A percentile compares a stretch with the other conserved stretches of the same genome.
Evolutionary conservation across 2,113 vertebrate genomes (phyloP).

Genomic region (Hemibagrus wyckioides): DNA sequence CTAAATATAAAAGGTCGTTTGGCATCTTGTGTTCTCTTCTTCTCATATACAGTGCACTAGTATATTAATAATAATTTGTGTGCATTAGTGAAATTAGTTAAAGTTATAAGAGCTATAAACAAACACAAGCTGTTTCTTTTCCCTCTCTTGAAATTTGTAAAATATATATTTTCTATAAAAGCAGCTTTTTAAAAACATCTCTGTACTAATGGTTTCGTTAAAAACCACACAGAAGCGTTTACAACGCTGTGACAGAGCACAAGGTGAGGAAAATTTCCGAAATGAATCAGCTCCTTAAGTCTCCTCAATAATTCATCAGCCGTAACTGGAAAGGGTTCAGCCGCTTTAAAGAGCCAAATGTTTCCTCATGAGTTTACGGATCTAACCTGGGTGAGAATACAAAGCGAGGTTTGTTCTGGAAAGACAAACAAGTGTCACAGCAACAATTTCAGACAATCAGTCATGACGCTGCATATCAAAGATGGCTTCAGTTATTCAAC

Average conservation of each 20-base stretch:
- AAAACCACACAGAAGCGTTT: not conserved
- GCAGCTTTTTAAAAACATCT: no score
- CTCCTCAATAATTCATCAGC: constrained; percentile 67
- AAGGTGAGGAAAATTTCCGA: constrained; percentile 7
- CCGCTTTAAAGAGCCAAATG: constrained; percentile 23
- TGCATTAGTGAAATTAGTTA: no score
- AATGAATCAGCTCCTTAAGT: constrained; percentile 68
- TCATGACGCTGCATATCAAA: not conserved
- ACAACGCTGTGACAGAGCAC: not conserved
- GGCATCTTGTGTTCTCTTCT: no score
- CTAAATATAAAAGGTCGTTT: no score
- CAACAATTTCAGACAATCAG: not conserved
- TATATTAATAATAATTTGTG: no score
- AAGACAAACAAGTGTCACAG: not conserved
- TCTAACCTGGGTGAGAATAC: not conserved
- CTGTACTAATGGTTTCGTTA: not conserved
- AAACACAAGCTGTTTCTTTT: not conserved
- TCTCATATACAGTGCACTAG: no score
- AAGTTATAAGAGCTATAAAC: not conserved
- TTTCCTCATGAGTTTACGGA: not conserved
- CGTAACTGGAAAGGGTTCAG: constrained; percentile 60
- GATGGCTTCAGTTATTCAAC: not conserved
- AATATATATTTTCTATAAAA: no score
- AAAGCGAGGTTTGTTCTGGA: not conserved
- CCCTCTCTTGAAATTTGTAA: not conserved